A percentile compares a stretch with the other conserved stretches of the same genome.
Conservation (phyloP, 2,888 invertebrate genomes). For the Archaeoteleia sp. region DNA sequence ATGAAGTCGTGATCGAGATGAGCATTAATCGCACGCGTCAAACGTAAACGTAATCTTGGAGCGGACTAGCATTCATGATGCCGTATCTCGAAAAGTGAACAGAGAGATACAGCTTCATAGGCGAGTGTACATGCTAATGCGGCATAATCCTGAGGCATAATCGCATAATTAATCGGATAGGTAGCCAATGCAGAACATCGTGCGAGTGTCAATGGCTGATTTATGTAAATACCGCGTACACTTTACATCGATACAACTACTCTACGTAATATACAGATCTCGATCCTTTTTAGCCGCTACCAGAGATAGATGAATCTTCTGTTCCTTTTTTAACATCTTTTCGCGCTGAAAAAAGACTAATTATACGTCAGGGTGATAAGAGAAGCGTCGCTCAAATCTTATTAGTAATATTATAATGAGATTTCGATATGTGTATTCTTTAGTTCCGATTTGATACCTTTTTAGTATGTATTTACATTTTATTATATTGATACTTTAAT, state of each 20-base stretch:
- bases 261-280: slow-evolving; percentile 14
- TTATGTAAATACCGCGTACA: slow-evolving; percentile 33
- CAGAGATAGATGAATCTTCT: slow-evolving; percentile 49
- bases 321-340: neutral
- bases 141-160: slow-evolving; percentile 37
- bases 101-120: slow-evolving; percentile 32
- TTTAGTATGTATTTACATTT: no score
- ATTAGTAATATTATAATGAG: slow-evolving; percentile 38
- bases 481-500: no score
- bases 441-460: no score
- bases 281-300: slow-evolving; percentile 14
- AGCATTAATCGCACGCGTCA: slow-evolving; percentile 35
- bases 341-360: slow-evolving; percentile 53
- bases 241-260: slow-evolving; percentile 8
- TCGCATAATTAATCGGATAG: slow-evolving; percentile 50
- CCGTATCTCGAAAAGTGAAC: slow-evolving; percentile 4
- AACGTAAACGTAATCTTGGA: slow-evolving; percentile 21
- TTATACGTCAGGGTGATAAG: slow-evolving; percentile 44
- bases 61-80: slow-evolving; percentile 10
- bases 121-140: slow-evolving; percentile 32
- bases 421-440: slow-evolving; percentile 31
- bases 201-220: slow-evolving; percentile 49
- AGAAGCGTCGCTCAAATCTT: slow-evolving; percentile 40
- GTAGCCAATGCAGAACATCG: slow-evolving; percentile 39
- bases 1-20: slow-evolving; percentile 34